Base-by-base conservation (phyloP, 2,113 vertebrate genomes). In the Pygoscelis antarcticus region DNA sequence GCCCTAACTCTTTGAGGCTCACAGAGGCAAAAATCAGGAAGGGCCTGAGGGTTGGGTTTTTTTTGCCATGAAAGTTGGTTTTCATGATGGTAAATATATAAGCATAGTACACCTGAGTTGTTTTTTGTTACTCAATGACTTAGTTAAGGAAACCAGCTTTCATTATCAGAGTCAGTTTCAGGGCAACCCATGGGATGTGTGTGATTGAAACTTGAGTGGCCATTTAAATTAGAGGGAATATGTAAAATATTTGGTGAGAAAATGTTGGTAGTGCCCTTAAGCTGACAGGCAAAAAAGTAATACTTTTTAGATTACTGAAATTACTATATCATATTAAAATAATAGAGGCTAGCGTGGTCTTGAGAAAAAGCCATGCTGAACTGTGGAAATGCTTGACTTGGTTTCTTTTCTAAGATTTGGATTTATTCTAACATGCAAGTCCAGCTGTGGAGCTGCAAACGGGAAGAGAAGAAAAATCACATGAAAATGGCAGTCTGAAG, bases 1-100 rank as follows among this genome's bases (percentile, higher is more conserved):
- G 38, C 20, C 13, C 16, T 60, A 40, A 78, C 19, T 34, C 12
- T 69, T 71, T 0, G 3, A 70, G 25, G 16, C 18, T 92, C 10
- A 60, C 14, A 34, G 25, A 71, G 3, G 7, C 29, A 79, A 88
- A 84, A 84, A 47, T 60, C 18, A 62, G 46, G 40, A 62, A 32
- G 14, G 5, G 65, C 12, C 11, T 38, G 38, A 78, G 21, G 1
- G 7, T 32, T 26, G 18, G 23, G 12, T 9, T 10, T 10, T 2
- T 34, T n/a, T 38, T 29, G 0, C 13, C 4, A 16, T 11, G 4
- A 3, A 46, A 72, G 4, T n/a, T 61, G n/a, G 5, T 64, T 26
- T 87, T 76, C 62, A 18, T 13, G 36, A 62, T 79, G 32, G 12
- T 44, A 85, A 65, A 16, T 61, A 66, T 7, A 22, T 70, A 57